Percentiles rank a stretch among this genome's conserved stretches.
These are phyloP conservation scores for Orbicella faveolata DNA, from an alignment of 64 coral and sea anemone species.

Conservation along the genomic window DNA sequence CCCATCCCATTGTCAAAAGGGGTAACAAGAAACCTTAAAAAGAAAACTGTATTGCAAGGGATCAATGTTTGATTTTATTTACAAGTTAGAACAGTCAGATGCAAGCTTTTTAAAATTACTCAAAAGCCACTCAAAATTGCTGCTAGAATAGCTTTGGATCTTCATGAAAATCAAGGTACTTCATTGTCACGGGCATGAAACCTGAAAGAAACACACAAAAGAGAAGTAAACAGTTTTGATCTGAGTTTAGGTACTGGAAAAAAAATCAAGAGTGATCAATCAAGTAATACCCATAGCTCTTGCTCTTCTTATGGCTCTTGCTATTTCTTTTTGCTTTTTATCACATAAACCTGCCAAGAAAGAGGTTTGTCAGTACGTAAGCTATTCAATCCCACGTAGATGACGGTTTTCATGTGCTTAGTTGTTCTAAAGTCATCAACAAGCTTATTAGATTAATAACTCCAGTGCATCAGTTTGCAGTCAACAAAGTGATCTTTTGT, in stretches of 20 bases:
- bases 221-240: background rate
- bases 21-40: too few species aligned
- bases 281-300: slow-evolving; percentile 78
- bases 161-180: slow-evolving; percentile 89
- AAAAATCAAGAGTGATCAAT: too few species aligned
- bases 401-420: too few species aligned
- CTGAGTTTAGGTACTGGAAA: too few species aligned
- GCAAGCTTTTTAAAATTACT: too few species aligned
- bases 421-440: too few species aligned
- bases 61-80: slow-evolving; percentile 18
- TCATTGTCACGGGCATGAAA: slow-evolving; percentile 97
- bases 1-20: too few species aligned
- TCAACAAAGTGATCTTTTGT: too few species aligned
- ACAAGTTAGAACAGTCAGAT: slow-evolving; percentile 1
- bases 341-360: slow-evolving; percentile 80
- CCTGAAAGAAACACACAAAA: slow-evolving; percentile 49
- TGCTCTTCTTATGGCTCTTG: slow-evolving; percentile 77
- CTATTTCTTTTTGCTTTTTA: slow-evolving; percentile 83
- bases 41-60: background rate
- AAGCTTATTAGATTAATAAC: too few species aligned
- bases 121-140: background rate
- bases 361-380: background rate
- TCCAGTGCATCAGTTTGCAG: too few species aligned
- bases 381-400: too few species aligned
- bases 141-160: slow-evolving; percentile 90